Base-by-base conservation (phyloP, 2,113 vertebrate genomes). In the Dasyprocta punctata region DNA sequence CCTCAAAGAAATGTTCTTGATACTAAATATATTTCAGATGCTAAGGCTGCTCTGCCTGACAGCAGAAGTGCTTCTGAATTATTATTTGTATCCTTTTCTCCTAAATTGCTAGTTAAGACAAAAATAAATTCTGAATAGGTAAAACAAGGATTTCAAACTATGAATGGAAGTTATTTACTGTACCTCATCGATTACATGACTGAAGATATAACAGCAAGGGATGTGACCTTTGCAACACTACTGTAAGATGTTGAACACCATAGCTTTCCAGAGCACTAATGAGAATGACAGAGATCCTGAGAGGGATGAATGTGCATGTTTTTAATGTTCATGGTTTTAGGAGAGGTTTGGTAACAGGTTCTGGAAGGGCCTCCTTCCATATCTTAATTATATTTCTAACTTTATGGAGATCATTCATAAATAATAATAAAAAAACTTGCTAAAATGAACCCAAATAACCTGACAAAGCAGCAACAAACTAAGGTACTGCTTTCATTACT, bases 41-140 rank as follows among this genome's bases (percentile, higher is more conserved):
- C 87, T 90, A 93, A 82, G 49, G 26, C 3, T 83, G 94, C 67
- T 95, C 8, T 91, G n/a, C n/a, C 38, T 92, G 71, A 60, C 61
- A 78, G 73, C 9, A 60, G 16, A 81, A 88, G 49, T 83, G 5
- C 54, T 88, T 49, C 24, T 90, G 82, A 89, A 96, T 89, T 44
- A 71, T 96, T 56, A 44, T 73, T 97, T 98, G 92, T 97, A 86
- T 95, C 84, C 28, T 95, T 52, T 95, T 92, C 36, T 60, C n/a
- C 28, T 33, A 80, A 89, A 44, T 61, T 1, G 6, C 73, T 75
- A 81, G 38, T 73, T 85, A 97, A 95, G 93, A 33, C 5, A 90
- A 97, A 96, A 95, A 58, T 88, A 84, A 96, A 94, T 96, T 97
- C 94, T 86, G 69, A 86, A 83, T 84, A 94, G 54, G 49, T n/a